Percentiles rank a stretch among this genome's conserved stretches.
Evolutionary conservation across 2,797 vertebrate species (phyloP).

Genomic region (Chloroceryle amazona): DNA sequence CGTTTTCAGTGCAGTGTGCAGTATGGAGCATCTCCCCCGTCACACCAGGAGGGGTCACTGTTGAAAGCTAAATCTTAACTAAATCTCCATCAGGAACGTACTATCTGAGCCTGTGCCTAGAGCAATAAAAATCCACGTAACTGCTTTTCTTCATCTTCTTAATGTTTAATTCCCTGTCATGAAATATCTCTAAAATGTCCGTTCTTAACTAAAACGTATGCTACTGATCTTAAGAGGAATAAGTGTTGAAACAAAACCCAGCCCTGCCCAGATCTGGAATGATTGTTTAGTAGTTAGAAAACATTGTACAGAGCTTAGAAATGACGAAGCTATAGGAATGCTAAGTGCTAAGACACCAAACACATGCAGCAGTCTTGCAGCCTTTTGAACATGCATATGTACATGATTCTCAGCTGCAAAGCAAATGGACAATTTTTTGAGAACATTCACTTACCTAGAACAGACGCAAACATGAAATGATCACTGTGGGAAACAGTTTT

Average conservation of each 20-base stretch:
- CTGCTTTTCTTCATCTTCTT: background rate
- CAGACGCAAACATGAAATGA: background rate
- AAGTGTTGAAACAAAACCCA: background rate
- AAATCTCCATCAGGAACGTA: background rate
- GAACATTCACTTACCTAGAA: background rate
- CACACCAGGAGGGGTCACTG: slow-evolving; percentile 47
- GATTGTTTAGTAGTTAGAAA: background rate
- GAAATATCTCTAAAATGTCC: background rate
- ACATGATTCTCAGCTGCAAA: background rate
- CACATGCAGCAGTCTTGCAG: background rate
- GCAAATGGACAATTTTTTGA: fast-evolving
- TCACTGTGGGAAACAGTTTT: background rate
- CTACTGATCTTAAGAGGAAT: background rate
- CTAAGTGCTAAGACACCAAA: background rate
- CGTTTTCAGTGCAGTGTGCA: fast-evolving
- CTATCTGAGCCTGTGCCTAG: background rate
- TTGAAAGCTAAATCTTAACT: slow-evolving; percentile 33
- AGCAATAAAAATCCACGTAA: background rate
- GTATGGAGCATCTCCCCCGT: fast-evolving
- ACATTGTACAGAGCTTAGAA: background rate
- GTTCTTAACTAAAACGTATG: background rate
- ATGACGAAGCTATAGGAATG: background rate
- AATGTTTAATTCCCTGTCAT: background rate
- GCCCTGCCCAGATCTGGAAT: background rate
- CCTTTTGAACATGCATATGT: background rate